Percentiles rank a stretch among this genome's conserved stretches.
phyloP scores from a whole-genome alignment of 1,140 invertebrate genomes.

The Adoxophyes honmai region DNA sequence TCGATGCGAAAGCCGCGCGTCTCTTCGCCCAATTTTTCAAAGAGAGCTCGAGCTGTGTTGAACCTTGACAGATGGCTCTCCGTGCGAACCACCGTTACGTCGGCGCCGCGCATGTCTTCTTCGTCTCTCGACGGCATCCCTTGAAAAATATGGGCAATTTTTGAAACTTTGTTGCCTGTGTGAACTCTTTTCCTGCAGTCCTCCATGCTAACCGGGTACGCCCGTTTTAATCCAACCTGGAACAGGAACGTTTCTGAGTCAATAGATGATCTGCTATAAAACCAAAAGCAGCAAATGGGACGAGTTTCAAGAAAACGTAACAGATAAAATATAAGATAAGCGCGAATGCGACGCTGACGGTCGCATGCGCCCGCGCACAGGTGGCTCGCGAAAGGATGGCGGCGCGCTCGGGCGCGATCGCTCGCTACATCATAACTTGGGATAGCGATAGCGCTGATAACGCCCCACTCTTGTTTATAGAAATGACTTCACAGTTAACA shows the following conservation, averaged over 20 bases:
- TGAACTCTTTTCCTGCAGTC: constrained; percentile 83
- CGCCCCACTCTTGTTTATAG: constrained; percentile 42
- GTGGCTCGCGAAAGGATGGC: constrained; percentile 45
- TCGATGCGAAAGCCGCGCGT: constrained; percentile 78
- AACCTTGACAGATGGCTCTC: constrained; percentile 94
- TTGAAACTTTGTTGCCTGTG: constrained; percentile 90
- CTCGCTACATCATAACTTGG: constrained; percentile 61
- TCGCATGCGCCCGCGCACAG: constrained; percentile 37
- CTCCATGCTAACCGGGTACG: constrained; percentile 77
- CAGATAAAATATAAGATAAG: constrained; percentile 59
- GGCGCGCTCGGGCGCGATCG: constrained; percentile 49
- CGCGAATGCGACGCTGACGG: constrained; percentile 23
- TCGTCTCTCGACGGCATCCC: constrained; percentile 75
- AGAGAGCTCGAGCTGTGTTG: constrained; percentile 94
- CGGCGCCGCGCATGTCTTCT: constrained; percentile 73
- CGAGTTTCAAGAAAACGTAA: constrained; percentile 40
- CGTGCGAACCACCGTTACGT: constrained; percentile 88
- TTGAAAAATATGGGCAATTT: constrained; percentile 94
- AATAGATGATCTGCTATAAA: constrained; percentile 35
- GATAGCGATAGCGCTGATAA: constrained; percentile 74
- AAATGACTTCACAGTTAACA: constrained; percentile 29
- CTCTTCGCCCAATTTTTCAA: constrained; percentile 93
- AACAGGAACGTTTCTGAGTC: constrained; percentile 48
- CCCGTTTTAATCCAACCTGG: constrained; percentile 70
- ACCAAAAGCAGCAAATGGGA: constrained; percentile 48